A percentile compares a stretch with the other conserved stretches of the same genome.
Conservation (phyloP, 2,888 invertebrate species). For the Zaprionus obscuricornis region DNA sequence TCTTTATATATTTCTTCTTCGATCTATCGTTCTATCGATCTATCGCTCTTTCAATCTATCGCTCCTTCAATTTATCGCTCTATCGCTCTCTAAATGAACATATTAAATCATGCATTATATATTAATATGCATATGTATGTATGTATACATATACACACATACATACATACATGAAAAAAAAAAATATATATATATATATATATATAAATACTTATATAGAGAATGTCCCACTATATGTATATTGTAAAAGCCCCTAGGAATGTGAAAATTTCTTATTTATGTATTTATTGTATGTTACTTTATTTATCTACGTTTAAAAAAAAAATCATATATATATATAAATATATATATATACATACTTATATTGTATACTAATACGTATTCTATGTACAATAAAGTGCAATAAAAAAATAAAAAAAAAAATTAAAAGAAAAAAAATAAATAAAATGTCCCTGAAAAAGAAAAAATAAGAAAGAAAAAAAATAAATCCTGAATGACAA, state of each 20-base stretch:
- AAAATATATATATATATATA: constrained; percentile 18
- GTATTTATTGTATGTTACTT: constrained; percentile 57
- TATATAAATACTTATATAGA: constrained; percentile 17
- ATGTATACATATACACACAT: constrained; percentile 15
- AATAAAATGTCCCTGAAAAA: too few species aligned
- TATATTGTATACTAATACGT: constrained; percentile 28
- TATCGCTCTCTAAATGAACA: constrained; percentile 41
- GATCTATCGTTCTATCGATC: too few species aligned
- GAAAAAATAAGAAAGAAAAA: constrained; percentile 36
- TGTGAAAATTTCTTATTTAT: constrained; percentile 44
- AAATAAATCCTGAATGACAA: constrained; percentile 32
- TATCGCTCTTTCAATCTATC: too few species aligned
- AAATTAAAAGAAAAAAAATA: constrained; percentile 37
- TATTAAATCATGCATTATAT: constrained; percentile 25
- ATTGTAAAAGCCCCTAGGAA: constrained; percentile 47
- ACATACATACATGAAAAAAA: too few species aligned
- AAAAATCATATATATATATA: constrained; percentile 45
- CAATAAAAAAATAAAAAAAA: constrained; percentile 26
- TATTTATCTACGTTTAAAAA: constrained; percentile 65
- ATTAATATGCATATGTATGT: constrained; percentile 2
- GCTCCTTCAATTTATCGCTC: too few species aligned
- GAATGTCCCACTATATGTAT: constrained; percentile 46
- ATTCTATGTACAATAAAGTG: constrained; percentile 54
- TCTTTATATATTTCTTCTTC: too few species aligned
- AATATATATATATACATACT: constrained; percentile 45